Evolutionary conservation across 64 coral and sea anemone species (phyloP), one percentile per base, ranked within the genome.

Genomic region (Pachyseris speciosa): DNA sequence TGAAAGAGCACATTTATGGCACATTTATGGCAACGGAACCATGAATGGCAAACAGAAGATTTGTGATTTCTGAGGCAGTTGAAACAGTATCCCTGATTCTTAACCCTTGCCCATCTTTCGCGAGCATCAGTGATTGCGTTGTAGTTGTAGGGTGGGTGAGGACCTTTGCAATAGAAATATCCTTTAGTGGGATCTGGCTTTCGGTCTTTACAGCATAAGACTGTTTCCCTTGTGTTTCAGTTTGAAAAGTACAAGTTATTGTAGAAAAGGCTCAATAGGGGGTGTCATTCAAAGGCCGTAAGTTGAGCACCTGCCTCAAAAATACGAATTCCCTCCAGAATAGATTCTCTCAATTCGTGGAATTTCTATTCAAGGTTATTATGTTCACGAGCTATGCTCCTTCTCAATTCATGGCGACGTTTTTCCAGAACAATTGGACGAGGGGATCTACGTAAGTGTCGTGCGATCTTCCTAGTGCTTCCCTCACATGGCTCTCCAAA

Each of bases 401-500:
- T 87, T 17, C 85, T 2, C 33, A 83, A 32, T 7, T 83, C 50
- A 88, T 51, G n/a, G 36, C 64, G 92, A 22, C 88, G 60, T 55
- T 88, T 94, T 10, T 75, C 64, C 7, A 88, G 30, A 16, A 83
- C 53, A 66, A 88, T 83, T 17, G 92, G 92, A 94, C 39, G 26
- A 83, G 75, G 36, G 83, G 85, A 45, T 81, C 75, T 24, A 75
- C 85, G 50, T 83, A 88, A 48, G 64, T 69, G 20, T 88, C 75
- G 29, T 86, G 91, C 22, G 92, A 88, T 40, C 38, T 76, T 9
- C 92, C 74, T 65, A 94, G 74, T 17, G 75, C 57, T 53, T 44
- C 92, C 28, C 75, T 83, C 3, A 88, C 67, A 63, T 94, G 74
- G 49, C 36, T 83, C 60, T 93, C 84, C 63, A 93, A 69, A 3